A percentile compares a stretch with the other conserved stretches of the same genome.
These are phyloP conservation scores for Sebastes diaconus DNA, from an alignment of 2,797 vertebrate species.

Conservation along the genomic window DNA sequence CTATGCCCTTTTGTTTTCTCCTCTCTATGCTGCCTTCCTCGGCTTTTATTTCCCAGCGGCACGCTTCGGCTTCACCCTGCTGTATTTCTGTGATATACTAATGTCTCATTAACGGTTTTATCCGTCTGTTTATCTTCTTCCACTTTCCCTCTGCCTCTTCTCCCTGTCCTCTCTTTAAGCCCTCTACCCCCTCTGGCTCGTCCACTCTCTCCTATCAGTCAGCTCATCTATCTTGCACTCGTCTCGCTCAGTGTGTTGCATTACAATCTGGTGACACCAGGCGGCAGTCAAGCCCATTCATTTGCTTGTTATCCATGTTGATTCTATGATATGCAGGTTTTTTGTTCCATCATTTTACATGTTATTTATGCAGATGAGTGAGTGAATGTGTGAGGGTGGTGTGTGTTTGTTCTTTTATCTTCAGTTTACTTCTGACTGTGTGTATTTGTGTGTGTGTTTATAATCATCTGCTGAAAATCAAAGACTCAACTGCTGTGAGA, in stretches of 20 bases:
- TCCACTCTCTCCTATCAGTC: slow-evolving; percentile 30
- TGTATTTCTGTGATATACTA: slow-evolving; percentile 50
- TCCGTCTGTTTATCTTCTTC: slow-evolving; percentile 57
- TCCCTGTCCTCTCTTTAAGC: slow-evolving; percentile 45
- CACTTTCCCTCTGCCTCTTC: slow-evolving; percentile 13
- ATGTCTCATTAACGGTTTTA: slow-evolving; percentile 66
- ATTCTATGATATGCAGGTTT: slow-evolving; percentile 13
- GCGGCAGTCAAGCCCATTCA: slow-evolving; percentile 63
- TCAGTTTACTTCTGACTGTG: neutral
- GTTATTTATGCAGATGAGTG: slow-evolving; percentile 9
- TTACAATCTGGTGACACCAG: slow-evolving; percentile 53
- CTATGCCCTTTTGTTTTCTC: slow-evolving; percentile 21
- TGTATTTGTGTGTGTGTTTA: neutral
- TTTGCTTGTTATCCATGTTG: slow-evolving; percentile 19
- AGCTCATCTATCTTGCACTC: slow-evolving; percentile 22
- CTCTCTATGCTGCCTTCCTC: slow-evolving; percentile 13
- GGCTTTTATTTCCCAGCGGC: slow-evolving; percentile 60
- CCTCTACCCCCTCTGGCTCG: slow-evolving; percentile 28
- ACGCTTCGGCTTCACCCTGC: slow-evolving; percentile 11
- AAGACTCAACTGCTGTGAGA: slow-evolving; percentile 26
- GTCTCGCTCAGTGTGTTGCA: slow-evolving; percentile 40
- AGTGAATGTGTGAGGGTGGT: neutral
- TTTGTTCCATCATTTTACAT: neutral
- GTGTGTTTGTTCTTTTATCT: neutral
- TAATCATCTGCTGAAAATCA: slow-evolving; percentile 23